Percentiles rank a stretch among this genome's conserved stretches.
These are phyloP conservation scores for Plagiodera versicolora DNA, from an alignment of 2,888 invertebrate species.

Conservation along the genomic window DNA sequence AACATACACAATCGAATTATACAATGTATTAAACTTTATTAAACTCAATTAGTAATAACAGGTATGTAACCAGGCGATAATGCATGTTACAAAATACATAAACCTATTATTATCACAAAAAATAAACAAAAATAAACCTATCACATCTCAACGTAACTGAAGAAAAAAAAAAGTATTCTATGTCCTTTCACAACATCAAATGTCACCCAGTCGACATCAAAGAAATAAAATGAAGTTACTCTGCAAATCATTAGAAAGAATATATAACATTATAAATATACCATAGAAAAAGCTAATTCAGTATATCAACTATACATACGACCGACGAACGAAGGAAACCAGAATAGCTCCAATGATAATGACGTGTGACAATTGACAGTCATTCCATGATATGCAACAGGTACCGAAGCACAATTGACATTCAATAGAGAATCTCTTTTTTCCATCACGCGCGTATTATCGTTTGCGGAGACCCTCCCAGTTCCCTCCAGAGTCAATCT, in stretches of 20 bases:
- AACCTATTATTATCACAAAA: constrained; percentile 50
- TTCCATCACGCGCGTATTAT: not conserved
- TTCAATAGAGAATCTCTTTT: too few relatives aligned
- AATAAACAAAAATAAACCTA: constrained; percentile 40
- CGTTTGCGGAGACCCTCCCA: not conserved
- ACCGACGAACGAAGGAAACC: not conserved
- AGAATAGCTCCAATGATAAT: not conserved
- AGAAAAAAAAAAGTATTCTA: constrained; percentile 10
- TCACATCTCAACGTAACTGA: constrained; percentile 36
- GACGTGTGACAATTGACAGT: not conserved
- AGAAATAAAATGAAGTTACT: not conserved
- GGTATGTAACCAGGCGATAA: constrained; percentile 44
- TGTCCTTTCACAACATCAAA: not conserved
- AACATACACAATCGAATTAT: not conserved
- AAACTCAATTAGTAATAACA: constrained; percentile 48
- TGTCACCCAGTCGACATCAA: not conserved
- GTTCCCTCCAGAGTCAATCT: not conserved
- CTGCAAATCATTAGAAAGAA: not conserved
- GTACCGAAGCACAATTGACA: too few relatives aligned
- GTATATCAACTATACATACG: not conserved
- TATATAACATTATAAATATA: not conserved
- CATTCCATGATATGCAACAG: not conserved
- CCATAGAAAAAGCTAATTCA: not conserved
- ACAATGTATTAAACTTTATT: constrained; percentile 37
- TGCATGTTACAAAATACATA: constrained; percentile 43